A percentile compares a stretch with the other conserved stretches of the same genome.
phyloP scores from a whole-genome alignment of 2,888 invertebrate genomes.

The Xestia ashworthii region DNA sequence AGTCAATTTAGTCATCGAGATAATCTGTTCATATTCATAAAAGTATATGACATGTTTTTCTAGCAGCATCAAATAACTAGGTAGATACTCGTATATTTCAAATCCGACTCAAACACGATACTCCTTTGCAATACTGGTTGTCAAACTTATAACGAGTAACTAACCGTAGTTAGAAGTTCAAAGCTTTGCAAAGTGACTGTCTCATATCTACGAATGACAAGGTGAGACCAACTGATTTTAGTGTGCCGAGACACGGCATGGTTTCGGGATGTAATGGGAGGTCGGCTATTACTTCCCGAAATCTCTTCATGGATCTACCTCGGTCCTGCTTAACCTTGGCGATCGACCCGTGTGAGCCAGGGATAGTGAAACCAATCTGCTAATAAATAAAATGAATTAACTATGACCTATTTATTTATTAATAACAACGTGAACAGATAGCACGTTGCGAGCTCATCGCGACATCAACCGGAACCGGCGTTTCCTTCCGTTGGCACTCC shows the following conservation, averaged over 20 bases:
- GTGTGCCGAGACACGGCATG: neutral
- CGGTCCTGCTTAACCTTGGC: neutral
- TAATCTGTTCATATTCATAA: neutral
- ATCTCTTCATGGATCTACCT: no score
- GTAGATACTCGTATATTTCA: no score
- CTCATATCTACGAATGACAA: neutral
- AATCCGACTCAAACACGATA: neutral
- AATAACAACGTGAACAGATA: constrained; percentile 15
- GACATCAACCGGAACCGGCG: constrained; percentile 25
- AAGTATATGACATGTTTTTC: neutral
- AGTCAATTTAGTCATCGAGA: neutral
- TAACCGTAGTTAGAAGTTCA: no score
- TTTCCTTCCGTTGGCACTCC: constrained; percentile 41
- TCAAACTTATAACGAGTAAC: neutral
- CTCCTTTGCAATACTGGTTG: neutral
- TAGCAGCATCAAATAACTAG: neutral
- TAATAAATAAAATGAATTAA: neutral
- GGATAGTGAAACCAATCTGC: neutral
- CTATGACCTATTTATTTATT: neutral
- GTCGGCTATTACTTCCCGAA: no score
- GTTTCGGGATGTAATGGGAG: neutral
- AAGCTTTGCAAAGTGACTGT: no score
- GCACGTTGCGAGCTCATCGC: neutral
- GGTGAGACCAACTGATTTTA: neutral
- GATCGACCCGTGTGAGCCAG: neutral